These are phyloP conservation scores for Hipparchia sbordonii DNA, from an alignment of 2,888 invertebrate genomes.

Conservation along the genomic window DNA sequence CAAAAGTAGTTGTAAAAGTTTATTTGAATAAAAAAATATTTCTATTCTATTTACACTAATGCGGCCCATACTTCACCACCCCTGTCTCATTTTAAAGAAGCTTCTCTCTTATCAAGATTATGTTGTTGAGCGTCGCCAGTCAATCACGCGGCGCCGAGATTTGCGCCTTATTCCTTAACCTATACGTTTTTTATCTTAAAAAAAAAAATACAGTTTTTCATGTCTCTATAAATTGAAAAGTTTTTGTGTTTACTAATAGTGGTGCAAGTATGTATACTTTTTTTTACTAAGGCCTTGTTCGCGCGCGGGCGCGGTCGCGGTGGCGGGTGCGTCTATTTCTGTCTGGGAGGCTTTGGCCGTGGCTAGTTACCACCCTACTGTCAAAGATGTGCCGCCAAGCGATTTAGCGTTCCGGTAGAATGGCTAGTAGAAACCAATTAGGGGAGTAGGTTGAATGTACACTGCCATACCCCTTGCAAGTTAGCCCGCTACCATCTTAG, in stretches of 20 bases:
- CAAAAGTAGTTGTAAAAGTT: no score
- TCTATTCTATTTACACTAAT: background rate
- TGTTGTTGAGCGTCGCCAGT: constrained; percentile 26
- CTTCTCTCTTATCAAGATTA: constrained; percentile 32
- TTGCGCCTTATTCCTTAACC: constrained; percentile 22
- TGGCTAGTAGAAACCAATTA: no score
- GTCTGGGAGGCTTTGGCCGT: no score
- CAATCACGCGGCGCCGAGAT: constrained; percentile 28
- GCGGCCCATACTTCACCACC: constrained; percentile 24
- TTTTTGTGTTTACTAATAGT: background rate
- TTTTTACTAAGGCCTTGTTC: background rate
- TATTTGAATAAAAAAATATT: no score
- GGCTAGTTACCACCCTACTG: no score
- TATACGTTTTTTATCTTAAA: background rate
- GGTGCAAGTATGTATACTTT: constrained; percentile 8
- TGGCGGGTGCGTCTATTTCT: no score
- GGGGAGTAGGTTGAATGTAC: no score
- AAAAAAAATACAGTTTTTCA: background rate
- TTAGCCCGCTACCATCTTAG: no score
- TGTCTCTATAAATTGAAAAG: background rate
- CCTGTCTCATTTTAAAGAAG: constrained; percentile 30
- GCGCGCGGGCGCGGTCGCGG: no score
- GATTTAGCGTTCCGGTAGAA: no score
- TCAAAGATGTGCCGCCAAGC: no score
- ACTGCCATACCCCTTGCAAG: no score